Evolutionary conservation across 2,888 invertebrate species (phyloP), one percentile per base, ranked within the genome.

Genomic region (Oxyteleia sp.): DNA sequence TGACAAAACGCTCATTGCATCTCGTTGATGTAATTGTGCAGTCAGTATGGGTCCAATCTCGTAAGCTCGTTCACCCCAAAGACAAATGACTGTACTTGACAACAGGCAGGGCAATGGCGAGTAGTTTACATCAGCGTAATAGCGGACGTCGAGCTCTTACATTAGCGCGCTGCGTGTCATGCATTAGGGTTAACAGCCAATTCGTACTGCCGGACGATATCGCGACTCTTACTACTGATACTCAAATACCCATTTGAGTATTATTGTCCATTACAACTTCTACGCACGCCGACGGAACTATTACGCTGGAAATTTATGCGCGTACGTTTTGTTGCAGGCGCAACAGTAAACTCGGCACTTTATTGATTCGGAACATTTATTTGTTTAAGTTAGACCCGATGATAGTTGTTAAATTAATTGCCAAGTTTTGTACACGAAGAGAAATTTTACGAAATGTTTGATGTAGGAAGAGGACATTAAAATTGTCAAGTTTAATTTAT

Each of bases 101-200:
- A 80, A 64, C 79, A 68, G 51, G 18, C 78, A 35, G 61, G 61
- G n/a, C 68, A 79, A 59, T 78, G 68, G 47, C 80, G 61, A 82
- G 83, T 63, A 78, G 76, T 85, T 82, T 85, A 78, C 86, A 85
- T 85, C 82, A 78, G 45, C 76, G 80, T 82, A 78, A 83, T 74
- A 74, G 79, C 74, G 66, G 51, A 53, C 55, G 68, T 29, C 63
- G 45, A 35, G 84, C 71, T 79, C 84, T 79, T 84, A 76, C 82
- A 82, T 78, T 74, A 53, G 66, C 61, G 61, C 57, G 47, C 66
- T 68, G 72, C 76, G 80, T 84, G 79, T 80, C 68, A 47, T 63
- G 76, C 69, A 80, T 84, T 80, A 84, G 79, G 84, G 71, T 76
- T 72, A 84, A 80, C 80, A 81, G 63, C 61, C 80, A 72, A 84